Base-by-base conservation (phyloP, 2,113 vertebrate genomes). In the Nerophis lumbriciformis region DNA sequence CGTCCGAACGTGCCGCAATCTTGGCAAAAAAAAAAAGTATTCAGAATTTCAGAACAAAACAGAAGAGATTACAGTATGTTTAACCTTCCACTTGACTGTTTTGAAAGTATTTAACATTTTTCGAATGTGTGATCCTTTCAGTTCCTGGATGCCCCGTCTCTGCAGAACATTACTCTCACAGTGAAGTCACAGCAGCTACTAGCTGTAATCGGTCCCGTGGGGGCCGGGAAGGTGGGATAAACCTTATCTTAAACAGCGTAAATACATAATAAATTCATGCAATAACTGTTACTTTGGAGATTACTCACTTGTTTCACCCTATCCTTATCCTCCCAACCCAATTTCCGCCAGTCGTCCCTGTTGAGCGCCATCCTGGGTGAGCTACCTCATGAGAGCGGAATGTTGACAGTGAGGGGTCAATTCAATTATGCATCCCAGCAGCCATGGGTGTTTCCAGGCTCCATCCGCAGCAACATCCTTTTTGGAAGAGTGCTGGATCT, bases 381-480 rank as follows among this genome's bases (percentile, higher is more conserved):
- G 53, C 89, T 97, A 51, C 79, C 91, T 21, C 83, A 77, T 0
- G 84, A 86, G 12, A 84, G 81, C 44, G 95, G 94, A 1, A 75
- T 85, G 2, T 79, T 94, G 67, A 90, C 68, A 0, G 81, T 91
- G 53, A 87, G 76, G 9, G 95, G 95, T 55, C 91, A 78, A 78
- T 76, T 95, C 8, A 92, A 91, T 4, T 97, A 95, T 12, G 92
- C 93, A n/a, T 92, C 93, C 8, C 95, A 97, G 86, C 93, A 95
- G 79, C 93, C 95, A 11, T 97, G 94, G 93, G 92, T 97, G n/a
- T 96, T 95, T 75, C 90, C 95, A 4, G 94, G 94, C 7, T 95
- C 93, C 10, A 90, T 97, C 48, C 90, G 93, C 56, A 94, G 92
- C 77, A 97, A 97, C 74, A 96, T 97, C 79, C 83, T 97, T 9